A percentile compares a stretch with the other conserved stretches of the same genome.
phyloP scores from a whole-genome alignment of 2,797 vertebrate species.

The Darevskia mixta region DNA sequence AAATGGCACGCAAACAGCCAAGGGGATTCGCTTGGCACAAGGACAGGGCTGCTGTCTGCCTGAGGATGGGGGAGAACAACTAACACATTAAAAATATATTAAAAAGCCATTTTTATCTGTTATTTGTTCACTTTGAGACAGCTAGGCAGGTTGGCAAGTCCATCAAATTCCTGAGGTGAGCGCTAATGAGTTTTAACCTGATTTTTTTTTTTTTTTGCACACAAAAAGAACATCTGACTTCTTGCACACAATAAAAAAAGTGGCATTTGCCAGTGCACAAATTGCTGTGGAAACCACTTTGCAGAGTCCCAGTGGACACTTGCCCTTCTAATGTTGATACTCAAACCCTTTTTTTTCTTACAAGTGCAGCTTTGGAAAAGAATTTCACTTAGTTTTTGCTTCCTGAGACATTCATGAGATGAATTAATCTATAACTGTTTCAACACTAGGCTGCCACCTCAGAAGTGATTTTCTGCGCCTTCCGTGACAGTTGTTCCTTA shows the following conservation, averaged over 20 bases:
- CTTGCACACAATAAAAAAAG: slow-evolving; percentile 60
- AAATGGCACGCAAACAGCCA: slow-evolving; percentile 49
- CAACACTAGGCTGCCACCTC: not conserved
- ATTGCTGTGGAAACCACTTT: slow-evolving; percentile 66
- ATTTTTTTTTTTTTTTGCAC: slow-evolving; percentile 69
- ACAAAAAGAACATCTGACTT: slow-evolving; percentile 65
- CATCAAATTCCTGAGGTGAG: slow-evolving; percentile 66
- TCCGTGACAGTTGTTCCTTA: not conserved
- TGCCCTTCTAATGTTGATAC: slow-evolving; percentile 47
- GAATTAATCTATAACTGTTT: slow-evolving; percentile 53
- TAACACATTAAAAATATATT: slow-evolving; percentile 57
- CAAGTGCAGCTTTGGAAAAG: slow-evolving; percentile 33
- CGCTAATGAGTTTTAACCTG: slow-evolving; percentile 68
- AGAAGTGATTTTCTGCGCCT: not conserved
- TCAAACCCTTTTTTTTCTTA: slow-evolving; percentile 42
- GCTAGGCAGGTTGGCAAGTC: slow-evolving; percentile 49
- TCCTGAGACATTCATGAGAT: slow-evolving; percentile 30
- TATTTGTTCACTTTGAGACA: slow-evolving; percentile 66
- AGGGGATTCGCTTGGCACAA: slow-evolving; percentile 41
- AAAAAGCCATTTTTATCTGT: slow-evolving; percentile 43
- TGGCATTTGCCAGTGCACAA: slow-evolving; percentile 59
- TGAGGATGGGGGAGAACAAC: slow-evolving; percentile 31
- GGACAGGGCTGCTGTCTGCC: slow-evolving; percentile 45
- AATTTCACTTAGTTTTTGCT: slow-evolving; percentile 26
- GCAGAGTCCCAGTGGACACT: slow-evolving; percentile 58